Base-by-base conservation (phyloP, 1,140 invertebrate species). In the Manduca sexta region DNA sequence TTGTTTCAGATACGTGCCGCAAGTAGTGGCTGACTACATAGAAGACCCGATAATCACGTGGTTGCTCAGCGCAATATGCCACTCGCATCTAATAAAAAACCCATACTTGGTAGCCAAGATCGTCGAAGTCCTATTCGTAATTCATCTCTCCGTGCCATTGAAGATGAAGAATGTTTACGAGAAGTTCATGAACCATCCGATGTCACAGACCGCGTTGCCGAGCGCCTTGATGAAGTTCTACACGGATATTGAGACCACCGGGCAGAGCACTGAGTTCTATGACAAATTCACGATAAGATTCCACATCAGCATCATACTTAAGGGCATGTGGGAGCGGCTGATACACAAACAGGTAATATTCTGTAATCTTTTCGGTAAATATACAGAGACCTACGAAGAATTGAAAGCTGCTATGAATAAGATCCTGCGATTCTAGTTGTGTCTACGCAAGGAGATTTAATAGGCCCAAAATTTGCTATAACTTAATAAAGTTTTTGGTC, bases 221-320 rank as follows among this genome's bases (percentile, higher is more conserved):
- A 93, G 95, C 43, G 92, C 94, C 12, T 88, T 99, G 0, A 98
- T 99, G 95, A 97, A 97, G 84, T 99, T 99, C 85, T 99, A 99
- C 82, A 97, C 97, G 64, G 97, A 99, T 73, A 96, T 99, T 30
- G 98, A 99, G 87, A 96, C 96, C 2, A 99, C 97, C 8, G 98
- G 98, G 14, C 95, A 98, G 42, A 97, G 94, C 77, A 97, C 94
- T 33, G 98, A 99, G 83, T 99, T 99, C 86, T 99, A 99, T 74
- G 98, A 99, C 85, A 99, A 99, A 87, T 99, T 99, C 80, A 97
- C 96, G 8, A 99, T 99, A 70, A 91, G 89, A 54, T 98, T 98
- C 87, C 96, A 98, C 72, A 98, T 99, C 70, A 98, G 97, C 83
- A 91, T 98, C 66, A 97, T 99, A 67, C 90, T 99, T 39, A 98